Conservation (phyloP, 2,888 invertebrate species). For the Mycalesis mineus region DNA sequence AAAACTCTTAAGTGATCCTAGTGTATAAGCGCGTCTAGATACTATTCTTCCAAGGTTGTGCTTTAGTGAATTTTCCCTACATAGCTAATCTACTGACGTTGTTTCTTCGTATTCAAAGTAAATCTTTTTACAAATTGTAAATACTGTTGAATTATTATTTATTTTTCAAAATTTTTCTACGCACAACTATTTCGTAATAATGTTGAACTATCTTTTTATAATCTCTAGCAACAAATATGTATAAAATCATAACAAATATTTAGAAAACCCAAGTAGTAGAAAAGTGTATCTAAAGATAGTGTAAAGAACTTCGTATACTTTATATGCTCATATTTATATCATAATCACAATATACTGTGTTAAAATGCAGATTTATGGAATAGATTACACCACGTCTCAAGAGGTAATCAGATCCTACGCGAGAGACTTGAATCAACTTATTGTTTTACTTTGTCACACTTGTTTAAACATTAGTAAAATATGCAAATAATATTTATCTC, state of each 20-base stretch:
- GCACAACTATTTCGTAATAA: constrained; percentile 73
- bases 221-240: constrained; percentile 38
- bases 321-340: neutral
- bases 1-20: constrained; percentile 66
- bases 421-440: no score
- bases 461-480: no score
- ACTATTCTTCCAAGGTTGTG: constrained; percentile 78
- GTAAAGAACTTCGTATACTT: neutral
- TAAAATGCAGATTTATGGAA: neutral
- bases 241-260: constrained; percentile 33
- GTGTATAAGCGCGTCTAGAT: constrained; percentile 72
- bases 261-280: neutral
- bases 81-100: constrained; percentile 36
- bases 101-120: constrained; percentile 41
- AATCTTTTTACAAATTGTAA: constrained; percentile 51
- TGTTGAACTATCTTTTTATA: constrained; percentile 45
- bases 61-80: constrained; percentile 71
- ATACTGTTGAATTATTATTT: constrained; percentile 48
- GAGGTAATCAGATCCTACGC: no score
- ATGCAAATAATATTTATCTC: no score
- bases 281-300: neutral
- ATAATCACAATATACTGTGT: neutral
- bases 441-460: no score
- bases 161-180: constrained; percentile 62
- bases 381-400: neutral